These are phyloP conservation scores for Ormyrus thymus DNA, from an alignment of 2,888 invertebrate genomes.

Conservation along the genomic window DNA sequence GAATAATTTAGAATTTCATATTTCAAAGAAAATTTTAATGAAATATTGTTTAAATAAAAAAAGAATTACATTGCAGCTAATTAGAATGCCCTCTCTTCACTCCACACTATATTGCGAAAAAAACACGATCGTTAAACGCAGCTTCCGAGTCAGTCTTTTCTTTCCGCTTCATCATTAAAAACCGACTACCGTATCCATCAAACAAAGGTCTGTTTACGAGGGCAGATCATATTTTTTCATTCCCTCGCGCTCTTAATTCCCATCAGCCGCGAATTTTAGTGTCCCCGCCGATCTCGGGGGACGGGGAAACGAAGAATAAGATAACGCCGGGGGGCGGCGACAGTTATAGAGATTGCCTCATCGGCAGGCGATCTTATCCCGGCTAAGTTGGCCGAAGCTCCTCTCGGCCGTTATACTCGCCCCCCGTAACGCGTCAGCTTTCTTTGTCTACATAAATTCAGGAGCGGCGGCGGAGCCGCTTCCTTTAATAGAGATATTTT, in stretches of 20 bases:
- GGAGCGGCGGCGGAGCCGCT: neutral
- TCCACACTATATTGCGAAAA: too few species aligned
- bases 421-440: slow-evolving; percentile 20
- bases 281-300: neutral
- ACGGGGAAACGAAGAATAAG: neutral
- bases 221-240: too few species aligned
- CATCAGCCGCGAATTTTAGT: slow-evolving; percentile 23
- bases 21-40: too few species aligned
- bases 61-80: too few species aligned
- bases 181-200: too few species aligned
- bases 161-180: too few species aligned
- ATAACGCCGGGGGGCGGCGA: slow-evolving; percentile 1
- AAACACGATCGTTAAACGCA: too few species aligned
- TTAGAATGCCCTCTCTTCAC: too few species aligned
- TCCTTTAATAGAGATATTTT: slow-evolving; percentile 52
- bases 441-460: slow-evolving; percentile 41
- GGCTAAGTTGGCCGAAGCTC: slow-evolving; percentile 15
- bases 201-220: too few species aligned
- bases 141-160: too few species aligned
- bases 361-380: slow-evolving; percentile 26
- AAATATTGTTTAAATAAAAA: too few species aligned
- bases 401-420: slow-evolving; percentile 3
- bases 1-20: too few species aligned
- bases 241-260: neutral
- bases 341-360: neutral